phyloP scores from a whole-genome alignment of 1,140 invertebrate species.

The Drosophila aff. region DNA sequence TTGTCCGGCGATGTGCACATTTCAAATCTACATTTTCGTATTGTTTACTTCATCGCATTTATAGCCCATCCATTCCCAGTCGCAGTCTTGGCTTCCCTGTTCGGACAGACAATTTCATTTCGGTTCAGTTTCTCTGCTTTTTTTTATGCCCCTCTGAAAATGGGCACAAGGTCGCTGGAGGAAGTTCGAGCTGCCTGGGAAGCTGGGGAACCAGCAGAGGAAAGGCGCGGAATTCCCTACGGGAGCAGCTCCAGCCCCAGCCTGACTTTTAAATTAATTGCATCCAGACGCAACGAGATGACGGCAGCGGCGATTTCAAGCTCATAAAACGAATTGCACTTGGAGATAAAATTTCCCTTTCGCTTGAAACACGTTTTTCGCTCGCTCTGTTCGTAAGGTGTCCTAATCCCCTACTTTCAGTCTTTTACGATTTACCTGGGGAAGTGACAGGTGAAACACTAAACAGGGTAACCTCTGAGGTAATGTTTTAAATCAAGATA shows the following conservation, averaged over 20 bases:
- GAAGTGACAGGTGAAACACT: background rate
- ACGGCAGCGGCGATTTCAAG: constrained; percentile 43
- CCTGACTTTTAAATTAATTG: constrained; percentile 63
- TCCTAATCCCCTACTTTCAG: constrained; percentile 73
- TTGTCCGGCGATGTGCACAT: constrained; percentile 64
- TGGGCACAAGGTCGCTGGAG: constrained; percentile 73
- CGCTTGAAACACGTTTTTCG: constrained; percentile 68
- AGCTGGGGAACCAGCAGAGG: constrained; percentile 30
- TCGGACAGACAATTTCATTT: constrained; percentile 70
- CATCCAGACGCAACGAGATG: constrained; percentile 49
- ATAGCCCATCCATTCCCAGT: constrained; percentile 45
- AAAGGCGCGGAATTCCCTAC: constrained; percentile 8
- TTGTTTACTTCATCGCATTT: constrained; percentile 68
- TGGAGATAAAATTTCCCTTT: constrained; percentile 75
- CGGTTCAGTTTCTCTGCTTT: constrained; percentile 17
- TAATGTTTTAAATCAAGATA: background rate
- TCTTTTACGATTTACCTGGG: constrained; percentile 23
- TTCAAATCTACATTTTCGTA: constrained; percentile 67
- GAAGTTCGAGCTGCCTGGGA: constrained; percentile 58
- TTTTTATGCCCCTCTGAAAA: constrained; percentile 66
- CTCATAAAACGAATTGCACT: constrained; percentile 55
- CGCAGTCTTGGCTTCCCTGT: constrained; percentile 16
- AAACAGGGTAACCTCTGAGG: background rate
- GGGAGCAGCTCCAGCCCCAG: constrained; percentile 10
- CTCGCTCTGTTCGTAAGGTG: constrained; percentile 26